Percentiles rank a stretch among this genome's conserved stretches.
Evolutionary conservation across 2,888 invertebrate genomes (phyloP).

Genomic region (Diaphora mendica): DNA sequence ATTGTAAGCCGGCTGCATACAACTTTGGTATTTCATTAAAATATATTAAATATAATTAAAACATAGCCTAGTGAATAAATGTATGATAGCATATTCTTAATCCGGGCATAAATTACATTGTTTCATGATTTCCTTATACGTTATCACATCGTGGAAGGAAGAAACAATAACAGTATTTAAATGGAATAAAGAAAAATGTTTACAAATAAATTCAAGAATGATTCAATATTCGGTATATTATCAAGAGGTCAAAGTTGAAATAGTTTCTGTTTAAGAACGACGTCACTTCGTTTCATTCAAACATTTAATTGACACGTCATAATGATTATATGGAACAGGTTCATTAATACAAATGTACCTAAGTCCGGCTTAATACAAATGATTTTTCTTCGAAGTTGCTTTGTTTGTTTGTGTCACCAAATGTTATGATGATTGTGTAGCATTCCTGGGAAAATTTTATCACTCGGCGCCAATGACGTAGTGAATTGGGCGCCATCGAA

Average conservation of each 20-base stretch:
- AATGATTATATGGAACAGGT: slow-evolving; percentile 52
- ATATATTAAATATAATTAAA: not conserved
- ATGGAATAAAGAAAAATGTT: not conserved
- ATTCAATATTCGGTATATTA: slow-evolving; percentile 21
- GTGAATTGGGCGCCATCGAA: slow-evolving; percentile 43
- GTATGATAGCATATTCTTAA: not conserved
- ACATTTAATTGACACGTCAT: slow-evolving; percentile 45
- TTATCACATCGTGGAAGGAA: not conserved
- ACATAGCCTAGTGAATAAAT: not conserved
- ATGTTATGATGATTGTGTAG: slow-evolving; percentile 46
- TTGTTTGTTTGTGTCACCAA: slow-evolving; percentile 62
- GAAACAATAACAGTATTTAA: not conserved
- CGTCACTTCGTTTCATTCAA: slow-evolving; percentile 46
- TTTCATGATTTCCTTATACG: not conserved
- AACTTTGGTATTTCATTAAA: not conserved
- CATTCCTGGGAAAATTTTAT: slow-evolving; percentile 64
- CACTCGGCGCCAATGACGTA: slow-evolving; percentile 52
- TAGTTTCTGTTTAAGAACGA: slow-evolving; percentile 22
- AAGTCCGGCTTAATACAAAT: slow-evolving; percentile 54
- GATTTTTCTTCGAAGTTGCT: slow-evolving; percentile 54
- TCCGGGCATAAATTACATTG: not conserved
- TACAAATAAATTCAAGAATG: slow-evolving; percentile 13
- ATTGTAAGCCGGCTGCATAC: not conserved
- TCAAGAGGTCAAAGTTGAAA: slow-evolving; percentile 30
- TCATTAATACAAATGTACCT: slow-evolving; percentile 62